Base-by-base conservation (phyloP, 2,797 vertebrate species). In the Peromyscus nudipes region DNA sequence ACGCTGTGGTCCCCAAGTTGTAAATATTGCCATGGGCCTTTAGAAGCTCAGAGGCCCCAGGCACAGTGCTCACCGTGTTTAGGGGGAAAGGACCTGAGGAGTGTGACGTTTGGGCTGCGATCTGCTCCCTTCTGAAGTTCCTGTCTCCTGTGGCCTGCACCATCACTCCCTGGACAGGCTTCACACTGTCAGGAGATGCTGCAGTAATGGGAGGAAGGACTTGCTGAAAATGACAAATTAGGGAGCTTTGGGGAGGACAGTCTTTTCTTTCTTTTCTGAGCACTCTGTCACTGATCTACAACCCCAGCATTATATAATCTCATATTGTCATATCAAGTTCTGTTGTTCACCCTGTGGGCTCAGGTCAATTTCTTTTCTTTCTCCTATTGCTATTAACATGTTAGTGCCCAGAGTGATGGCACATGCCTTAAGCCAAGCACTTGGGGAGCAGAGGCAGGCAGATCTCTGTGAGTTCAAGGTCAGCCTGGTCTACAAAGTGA, bases 151-250 rank as follows among this genome's bases (percentile, higher is more conserved):
- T 21, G 21, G 29, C 31, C 11, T 21, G 17, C 12, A 52, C 55
- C 87, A 16, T 29, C 40, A 49, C 64, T 31, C 73, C 29, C 75
- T 79, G 40, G 23, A 19, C 46, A 73, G 76, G n/a, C 8, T 43
- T 37, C 19, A 21, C 3, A 19, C 21, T 34, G 1, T 9, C 37
- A 75, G n/a, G 49, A 3, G 25, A 75, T 81, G 73, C 40, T 8
- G 19, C 27, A 88, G 69, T 81, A n/a, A 76, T 76, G 67, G 10
- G n/a, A 89, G 43, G 76, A 57, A 89, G 37, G 71, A 57, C 10
- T 84, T 92, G 40, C 52, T 69, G 29, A 73, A 95, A 91, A 77
- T 31, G 85, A 57, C 49, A 83, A 69, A 52, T 80, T 71, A 62
- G 82, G 71, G 93, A 90, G 71, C 14, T n/a, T 14, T 23, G 34